A percentile compares a stretch with the other conserved stretches of the same genome.
These are phyloP conservation scores for Calliphora vomitoria DNA, from an alignment of 2,888 invertebrate genomes.

Conservation along the genomic window DNA sequence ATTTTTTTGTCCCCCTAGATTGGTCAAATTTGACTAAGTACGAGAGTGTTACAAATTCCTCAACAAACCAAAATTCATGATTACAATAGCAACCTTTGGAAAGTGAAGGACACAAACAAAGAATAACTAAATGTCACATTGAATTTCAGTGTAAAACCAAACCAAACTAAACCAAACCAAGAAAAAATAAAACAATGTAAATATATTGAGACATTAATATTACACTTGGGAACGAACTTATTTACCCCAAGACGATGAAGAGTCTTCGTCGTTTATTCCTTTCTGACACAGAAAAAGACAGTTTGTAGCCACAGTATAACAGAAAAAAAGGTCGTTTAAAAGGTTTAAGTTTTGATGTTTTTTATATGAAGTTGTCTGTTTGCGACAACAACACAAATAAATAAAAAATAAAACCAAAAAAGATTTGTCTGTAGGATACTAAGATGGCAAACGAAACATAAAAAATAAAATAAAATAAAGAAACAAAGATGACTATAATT, in stretches of 20 bases:
- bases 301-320: conserved; percentile 10
- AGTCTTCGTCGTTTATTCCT: background rate
- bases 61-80: background rate
- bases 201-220: conserved; percentile 69
- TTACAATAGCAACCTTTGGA: too few species aligned
- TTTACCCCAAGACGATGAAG: too few species aligned
- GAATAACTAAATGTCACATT: conserved; percentile 63
- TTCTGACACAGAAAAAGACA: conserved; percentile 9
- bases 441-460: conserved; percentile 21
- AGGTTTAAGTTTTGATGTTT: conserved; percentile 58
- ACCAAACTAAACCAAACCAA: conserved; percentile 23
- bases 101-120: conserved; percentile 23
- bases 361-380: conserved; percentile 60
- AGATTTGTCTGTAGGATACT: conserved; percentile 30
- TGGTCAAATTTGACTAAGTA: too few species aligned
- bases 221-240: conserved; percentile 60
- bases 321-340: conserved; percentile 63
- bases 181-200: conserved; percentile 50
- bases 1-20: too few species aligned
- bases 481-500: conserved; percentile 66
- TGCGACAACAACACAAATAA: conserved; percentile 16
- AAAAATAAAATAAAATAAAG: conserved; percentile 40
- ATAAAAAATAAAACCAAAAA: background rate
- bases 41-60: conserved; percentile 2
- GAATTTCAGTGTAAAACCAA: conserved; percentile 46